phyloP scores from a whole-genome alignment of 1,140 invertebrate species.

The Dreissena polymorpha region DNA sequence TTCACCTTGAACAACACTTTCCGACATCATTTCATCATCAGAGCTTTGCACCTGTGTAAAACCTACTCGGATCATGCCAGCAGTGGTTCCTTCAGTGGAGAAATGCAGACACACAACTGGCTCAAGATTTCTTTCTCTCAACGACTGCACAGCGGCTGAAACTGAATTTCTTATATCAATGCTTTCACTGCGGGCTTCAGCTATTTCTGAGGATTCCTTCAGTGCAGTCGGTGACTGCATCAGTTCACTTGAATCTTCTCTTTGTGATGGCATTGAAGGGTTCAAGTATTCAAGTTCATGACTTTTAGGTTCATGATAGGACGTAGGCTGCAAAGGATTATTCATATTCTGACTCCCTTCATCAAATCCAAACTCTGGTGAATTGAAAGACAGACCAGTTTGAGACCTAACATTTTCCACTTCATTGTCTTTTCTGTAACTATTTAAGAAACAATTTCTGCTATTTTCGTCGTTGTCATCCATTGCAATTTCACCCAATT shows the following conservation, averaged over 20 bases:
- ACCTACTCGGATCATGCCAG: slow-evolving; percentile 71
- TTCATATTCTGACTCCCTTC: background rate
- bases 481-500: slow-evolving; percentile 34
- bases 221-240: background rate
- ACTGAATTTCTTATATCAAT: slow-evolving; percentile 24
- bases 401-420: background rate
- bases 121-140: slow-evolving; percentile 59
- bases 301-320: background rate
- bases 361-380: too few relatives aligned
- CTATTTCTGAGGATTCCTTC: background rate
- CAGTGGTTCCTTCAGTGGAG: slow-evolving; percentile 69
- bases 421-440: background rate
- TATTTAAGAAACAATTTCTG: background rate
- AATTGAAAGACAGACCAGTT: too few relatives aligned
- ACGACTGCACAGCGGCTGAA: slow-evolving; percentile 31
- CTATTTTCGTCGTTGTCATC: slow-evolving; percentile 16
- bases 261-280: background rate
- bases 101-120: slow-evolving; percentile 82
- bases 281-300: background rate
- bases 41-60: slow-evolving; percentile 67
- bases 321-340: slow-evolving; percentile 19
- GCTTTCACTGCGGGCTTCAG: background rate
- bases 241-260: background rate
- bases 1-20: slow-evolving; percentile 55
- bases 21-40: slow-evolving; percentile 61